Evolutionary conservation across 2,797 vertebrate genomes (phyloP), one percentile per base, ranked within the genome.

Genomic region (Brotula barbata): DNA sequence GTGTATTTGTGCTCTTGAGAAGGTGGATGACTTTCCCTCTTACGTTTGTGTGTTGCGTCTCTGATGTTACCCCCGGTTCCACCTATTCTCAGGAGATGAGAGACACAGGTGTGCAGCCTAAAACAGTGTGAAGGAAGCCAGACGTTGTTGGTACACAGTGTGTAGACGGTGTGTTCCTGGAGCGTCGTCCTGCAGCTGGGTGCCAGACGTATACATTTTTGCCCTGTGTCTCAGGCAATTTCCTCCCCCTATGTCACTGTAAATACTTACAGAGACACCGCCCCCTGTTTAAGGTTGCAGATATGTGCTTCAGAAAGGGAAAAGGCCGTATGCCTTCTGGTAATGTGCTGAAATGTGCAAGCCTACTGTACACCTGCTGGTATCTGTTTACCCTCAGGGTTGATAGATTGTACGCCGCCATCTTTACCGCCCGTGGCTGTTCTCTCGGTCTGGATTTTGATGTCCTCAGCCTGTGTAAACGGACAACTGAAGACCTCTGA

Each of bases 321-420:
- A 77, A 70, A 71, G 78, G 53, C 40, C 49, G 67, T 86, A 85
- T 86, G 61, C 69, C 84, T 67, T 75, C 69, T 85, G 82, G 82
- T 77, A 77, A 75, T 64, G 47, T 41, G 58, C 67, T 82, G 41
- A 25, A 77, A 83, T 80, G 80, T 83, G 65, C 64, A 57, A 62
- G 68, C 62, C 72, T 64, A 68, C 77, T 47, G 70, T 82, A 78
- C 88, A 92, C 91, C 92, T 93, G 90, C 88, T 77, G 42, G 47
- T 67, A 64, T 68, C 68, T 73, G 21, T 52, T 72, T 34, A 31
- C 2, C 62, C 68, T 61, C 1, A 8, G 63, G 55, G 43, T 36
- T 58, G 14, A n/a, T n/a, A n/a, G n/a, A n/a, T n/a, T n/a, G n/a
- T n/a, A n/a, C n/a, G n/a, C n/a, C n/a, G n/a, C n/a, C n/a, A 44